phyloP scores from a whole-genome alignment of 2,888 invertebrate genomes.

The Dascillus cervinus region DNA sequence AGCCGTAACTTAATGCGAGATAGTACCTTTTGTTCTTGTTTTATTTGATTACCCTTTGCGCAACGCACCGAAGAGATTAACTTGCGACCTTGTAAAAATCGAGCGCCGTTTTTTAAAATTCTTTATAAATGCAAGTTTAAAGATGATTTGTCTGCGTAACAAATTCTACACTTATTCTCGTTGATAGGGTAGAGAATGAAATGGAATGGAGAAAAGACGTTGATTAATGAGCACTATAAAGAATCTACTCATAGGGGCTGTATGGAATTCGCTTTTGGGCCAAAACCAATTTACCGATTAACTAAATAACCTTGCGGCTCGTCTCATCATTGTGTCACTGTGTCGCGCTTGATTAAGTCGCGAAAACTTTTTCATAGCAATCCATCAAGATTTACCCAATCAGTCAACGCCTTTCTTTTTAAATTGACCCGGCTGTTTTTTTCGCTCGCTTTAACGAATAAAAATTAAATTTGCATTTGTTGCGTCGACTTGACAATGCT shows the following conservation, averaged over 20 bases:
- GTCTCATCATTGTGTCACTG: constrained; percentile 14
- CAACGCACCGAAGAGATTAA: no score
- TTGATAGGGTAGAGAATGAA: constrained; percentile 13
- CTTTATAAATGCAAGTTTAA: no score
- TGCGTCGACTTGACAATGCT: no score
- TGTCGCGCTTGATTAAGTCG: constrained; percentile 16
- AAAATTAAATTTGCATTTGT: no score
- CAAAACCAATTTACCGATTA: constrained; percentile 28
- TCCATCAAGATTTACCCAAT: constrained; percentile 20
- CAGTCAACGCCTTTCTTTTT: no score
- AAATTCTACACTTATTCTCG: constrained; percentile 14
- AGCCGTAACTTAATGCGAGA: constrained; percentile 16
- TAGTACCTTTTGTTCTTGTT: constrained; percentile 12
- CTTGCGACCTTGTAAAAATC: no score
- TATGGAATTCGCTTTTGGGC: constrained; percentile 21
- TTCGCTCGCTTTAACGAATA: no score
- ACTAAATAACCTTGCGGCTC: constrained; percentile 15
- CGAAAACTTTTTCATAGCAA: constrained; percentile 12
- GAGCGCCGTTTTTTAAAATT: no score
- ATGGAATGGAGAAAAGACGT: constrained; percentile 20
- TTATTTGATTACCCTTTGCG: background rate
- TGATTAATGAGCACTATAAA: constrained; percentile 31
- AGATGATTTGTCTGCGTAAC: constrained; percentile 14
- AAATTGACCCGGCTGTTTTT: no score
- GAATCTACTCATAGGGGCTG: constrained; percentile 24